Percentiles rank a stretch among this genome's conserved stretches.
Conservation (phyloP, 2,797 vertebrate genomes). For the Sternotherus odoratus region DNA sequence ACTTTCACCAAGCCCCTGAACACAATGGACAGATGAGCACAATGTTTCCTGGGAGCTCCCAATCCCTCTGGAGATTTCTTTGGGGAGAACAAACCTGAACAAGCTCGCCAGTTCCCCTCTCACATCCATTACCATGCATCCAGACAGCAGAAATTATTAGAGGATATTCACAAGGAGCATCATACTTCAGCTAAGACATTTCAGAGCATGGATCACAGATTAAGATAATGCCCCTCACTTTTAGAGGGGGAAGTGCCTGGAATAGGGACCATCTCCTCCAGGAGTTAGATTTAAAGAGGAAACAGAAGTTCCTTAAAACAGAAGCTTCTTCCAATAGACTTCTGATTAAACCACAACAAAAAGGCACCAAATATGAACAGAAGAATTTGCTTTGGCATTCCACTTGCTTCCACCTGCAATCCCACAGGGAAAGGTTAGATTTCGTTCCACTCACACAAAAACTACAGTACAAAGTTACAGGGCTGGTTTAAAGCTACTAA, state of each 20-base stretch:
- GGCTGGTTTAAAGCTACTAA: background rate
- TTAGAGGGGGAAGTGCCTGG: conserved; percentile 1
- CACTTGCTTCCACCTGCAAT: conserved; percentile 30
- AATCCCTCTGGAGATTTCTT: background rate
- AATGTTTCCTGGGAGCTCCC: conserved; percentile 43
- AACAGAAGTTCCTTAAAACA: conserved; percentile 78
- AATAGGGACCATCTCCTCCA: conserved; percentile 7
- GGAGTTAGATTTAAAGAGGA: background rate
- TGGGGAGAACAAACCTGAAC: conserved; percentile 27
- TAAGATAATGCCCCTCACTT: background rate
- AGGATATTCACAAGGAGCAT: background rate
- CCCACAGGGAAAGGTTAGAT: background rate
- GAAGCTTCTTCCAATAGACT: conserved; percentile 79
- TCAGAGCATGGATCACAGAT: background rate
- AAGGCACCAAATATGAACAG: conserved; percentile 71
- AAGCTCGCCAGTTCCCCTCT: conserved; percentile 33
- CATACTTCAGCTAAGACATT: conserved; percentile 24
- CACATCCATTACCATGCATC: background rate
- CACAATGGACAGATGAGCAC: conserved; percentile 24
- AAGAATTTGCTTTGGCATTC: conserved; percentile 60
- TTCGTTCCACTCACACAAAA: background rate
- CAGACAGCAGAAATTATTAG: conserved; percentile 8
- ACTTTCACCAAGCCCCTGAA: background rate
- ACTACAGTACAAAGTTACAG: background rate
- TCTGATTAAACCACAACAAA: conserved; percentile 44